Conservation (phyloP, 1,140 invertebrate species). For the Phymastichus coffea region DNA sequence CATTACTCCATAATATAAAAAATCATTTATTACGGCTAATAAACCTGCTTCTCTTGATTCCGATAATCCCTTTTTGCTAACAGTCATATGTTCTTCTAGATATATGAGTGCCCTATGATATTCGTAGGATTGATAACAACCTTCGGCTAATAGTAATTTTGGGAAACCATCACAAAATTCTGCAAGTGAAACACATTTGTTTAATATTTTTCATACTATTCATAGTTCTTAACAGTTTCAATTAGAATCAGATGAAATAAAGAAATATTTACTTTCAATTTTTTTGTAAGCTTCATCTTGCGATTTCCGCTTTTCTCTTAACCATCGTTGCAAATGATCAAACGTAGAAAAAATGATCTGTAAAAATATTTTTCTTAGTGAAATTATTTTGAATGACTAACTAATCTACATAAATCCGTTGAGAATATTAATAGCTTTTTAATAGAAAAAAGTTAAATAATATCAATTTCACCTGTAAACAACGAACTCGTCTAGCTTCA, state of each 20-base stretch:
- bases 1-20: too few relatives aligned
- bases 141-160: slow-evolving; percentile 66
- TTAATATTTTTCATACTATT: slow-evolving; percentile 35
- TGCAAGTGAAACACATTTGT: too few relatives aligned
- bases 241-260: not conserved
- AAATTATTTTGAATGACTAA: too few relatives aligned
- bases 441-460: not conserved
- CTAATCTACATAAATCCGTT: too few relatives aligned
- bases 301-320: slow-evolving; percentile 59
- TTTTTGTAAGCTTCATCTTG: slow-evolving; percentile 34
- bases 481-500: slow-evolving; percentile 49
- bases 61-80: slow-evolving; percentile 60
- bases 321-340: slow-evolving; percentile 74
- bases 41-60: slow-evolving; percentile 58
- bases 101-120: slow-evolving; percentile 73
- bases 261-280: slow-evolving; percentile 45
- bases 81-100: slow-evolving; percentile 69
- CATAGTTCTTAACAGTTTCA: slow-evolving; percentile 9
- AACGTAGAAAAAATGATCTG: slow-evolving; percentile 67
- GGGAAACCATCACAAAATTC: slow-evolving; percentile 63
- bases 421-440: too few relatives aligned
- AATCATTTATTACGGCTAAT: slow-evolving; percentile 40
- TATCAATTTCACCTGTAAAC: slow-evolving; percentile 41
- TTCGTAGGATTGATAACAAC: slow-evolving; percentile 72
- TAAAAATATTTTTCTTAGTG: slow-evolving; percentile 4